phyloP scores from a whole-genome alignment of 2,797 vertebrate genomes.

The Cercopithecus diana region DNA sequence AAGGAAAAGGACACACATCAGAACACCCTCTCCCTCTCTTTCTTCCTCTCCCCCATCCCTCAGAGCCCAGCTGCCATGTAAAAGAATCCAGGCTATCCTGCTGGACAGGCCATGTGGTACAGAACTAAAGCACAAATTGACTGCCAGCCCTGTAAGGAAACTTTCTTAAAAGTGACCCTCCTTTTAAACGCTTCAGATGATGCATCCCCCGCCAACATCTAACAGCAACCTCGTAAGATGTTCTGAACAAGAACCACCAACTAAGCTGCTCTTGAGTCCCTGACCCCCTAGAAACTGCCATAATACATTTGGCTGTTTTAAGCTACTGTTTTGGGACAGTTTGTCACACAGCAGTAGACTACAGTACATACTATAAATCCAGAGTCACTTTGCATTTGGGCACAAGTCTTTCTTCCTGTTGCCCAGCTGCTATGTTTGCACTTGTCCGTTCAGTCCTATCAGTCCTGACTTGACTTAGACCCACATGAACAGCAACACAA shows the following conservation, averaged over 20 bases:
- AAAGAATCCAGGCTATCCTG: not conserved
- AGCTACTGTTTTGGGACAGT: not conserved
- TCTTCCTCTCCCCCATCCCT: too few species aligned
- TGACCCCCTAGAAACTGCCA: not conserved
- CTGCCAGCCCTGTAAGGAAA: not conserved
- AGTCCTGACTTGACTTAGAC: not conserved
- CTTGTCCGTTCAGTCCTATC: rapidly evolving
- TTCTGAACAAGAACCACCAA: not conserved
- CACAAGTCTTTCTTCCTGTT: not conserved
- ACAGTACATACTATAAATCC: rapidly evolving
- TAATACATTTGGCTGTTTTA: rapidly evolving
- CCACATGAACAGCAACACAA: not conserved
- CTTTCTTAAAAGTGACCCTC: too few species aligned
- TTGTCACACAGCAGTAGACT: rapidly evolving
- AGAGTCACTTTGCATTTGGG: rapidly evolving
- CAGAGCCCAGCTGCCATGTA: not conserved
- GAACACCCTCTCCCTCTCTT: not conserved
- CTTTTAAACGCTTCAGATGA: rapidly evolving
- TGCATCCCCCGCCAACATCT: rapidly evolving
- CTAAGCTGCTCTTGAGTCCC: too few species aligned
- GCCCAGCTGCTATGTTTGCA: not conserved
- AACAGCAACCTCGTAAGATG: rapidly evolving
- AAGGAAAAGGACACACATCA: not conserved
- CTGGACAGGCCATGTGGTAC: not conserved
- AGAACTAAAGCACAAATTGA: not conserved